Evolutionary conservation across 2,113 vertebrate species (phyloP), one percentile per base, ranked within the genome.

Genomic region (Eptesicus fuscus): DNA sequence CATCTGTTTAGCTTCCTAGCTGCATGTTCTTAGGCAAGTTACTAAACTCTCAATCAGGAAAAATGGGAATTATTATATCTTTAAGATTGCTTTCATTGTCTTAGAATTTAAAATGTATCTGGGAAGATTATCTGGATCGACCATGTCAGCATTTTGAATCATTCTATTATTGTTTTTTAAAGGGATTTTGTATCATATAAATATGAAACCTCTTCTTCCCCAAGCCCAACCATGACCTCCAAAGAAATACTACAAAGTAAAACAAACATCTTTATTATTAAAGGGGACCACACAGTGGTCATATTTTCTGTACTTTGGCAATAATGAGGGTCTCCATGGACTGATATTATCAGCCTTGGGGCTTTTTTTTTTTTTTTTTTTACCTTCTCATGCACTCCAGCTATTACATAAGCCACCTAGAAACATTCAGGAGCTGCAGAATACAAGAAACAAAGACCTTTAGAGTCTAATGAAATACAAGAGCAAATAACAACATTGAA

Each of bases 111-210:
- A 35, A 83, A 23, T 87, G 4, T 92, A 32, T 74, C 79, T 71
- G 32, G 30, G 28, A 78, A 94, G 35, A 74, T 87, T n/a, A 74
- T 78, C 40, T 74, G 22, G 35, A 79, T 49, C 74, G 47, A 71
- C n/a, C 7, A 25, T 53, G 18, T 87, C 40, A 59, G 2, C 18
- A 93, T 78, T 95, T 76, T 0, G 0, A 93, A 93, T 69, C 9
- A 84, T 91, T 83, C 11, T 23, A 18, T 83, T 86, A 69, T 37
- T 89, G 35, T 37, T 84, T 37, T 30, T 63, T 37, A 23, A 95
- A 88, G 63, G 92, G 67, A 67, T 61, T 92, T 56, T 59, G 4
- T 84, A 35, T 95, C n/a, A 73, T 90, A 69, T 79, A 96, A 92
- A 80, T 89, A 84, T 79, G 73, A 97, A 83, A 51, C 7, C 32